Evolutionary conservation across 2,888 invertebrate species (phyloP).

Genomic region (Ferdinandea cuprea): DNA sequence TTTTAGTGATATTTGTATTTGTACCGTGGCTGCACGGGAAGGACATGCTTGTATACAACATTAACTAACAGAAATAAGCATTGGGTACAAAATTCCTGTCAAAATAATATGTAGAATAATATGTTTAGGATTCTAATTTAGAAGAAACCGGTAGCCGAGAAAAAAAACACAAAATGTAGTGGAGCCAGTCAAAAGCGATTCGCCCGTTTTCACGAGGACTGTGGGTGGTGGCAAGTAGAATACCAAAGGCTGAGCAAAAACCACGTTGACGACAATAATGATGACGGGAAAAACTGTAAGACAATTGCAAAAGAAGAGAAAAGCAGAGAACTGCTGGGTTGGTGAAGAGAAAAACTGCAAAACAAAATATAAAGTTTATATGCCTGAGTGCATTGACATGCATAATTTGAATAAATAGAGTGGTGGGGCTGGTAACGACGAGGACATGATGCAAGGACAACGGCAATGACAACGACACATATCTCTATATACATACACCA

Average conservation of each 20-base stretch:
- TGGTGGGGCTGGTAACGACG: neutral
- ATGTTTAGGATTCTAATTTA: too few relatives aligned
- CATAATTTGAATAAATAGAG: slow-evolving; percentile 18
- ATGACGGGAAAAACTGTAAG: neutral
- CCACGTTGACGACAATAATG: neutral
- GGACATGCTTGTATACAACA: too few relatives aligned
- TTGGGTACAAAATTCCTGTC: too few relatives aligned
- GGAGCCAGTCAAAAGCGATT: slow-evolving; percentile 13
- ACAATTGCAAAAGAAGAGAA: slow-evolving; percentile 9
- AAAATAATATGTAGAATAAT: too few relatives aligned
- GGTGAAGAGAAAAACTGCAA: slow-evolving; percentile 8
- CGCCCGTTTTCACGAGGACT: slow-evolving; percentile 25
- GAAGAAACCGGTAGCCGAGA: too few relatives aligned
- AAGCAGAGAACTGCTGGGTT: slow-evolving; percentile 6
- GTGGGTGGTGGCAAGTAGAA: too few relatives aligned
- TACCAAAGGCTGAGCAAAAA: neutral
- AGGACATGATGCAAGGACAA: too few relatives aligned
- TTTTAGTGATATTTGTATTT: too few relatives aligned
- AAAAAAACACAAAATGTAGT: too few relatives aligned
- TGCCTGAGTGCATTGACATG: slow-evolving; percentile 40
- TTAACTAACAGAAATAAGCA: too few relatives aligned
- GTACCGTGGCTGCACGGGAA: too few relatives aligned
- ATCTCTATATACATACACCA: neutral
- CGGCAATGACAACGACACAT: neutral
- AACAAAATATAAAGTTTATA: slow-evolving; percentile 1